Base-by-base conservation (phyloP, 2,113 vertebrate species). In the Syrrhaptes paradoxus region DNA sequence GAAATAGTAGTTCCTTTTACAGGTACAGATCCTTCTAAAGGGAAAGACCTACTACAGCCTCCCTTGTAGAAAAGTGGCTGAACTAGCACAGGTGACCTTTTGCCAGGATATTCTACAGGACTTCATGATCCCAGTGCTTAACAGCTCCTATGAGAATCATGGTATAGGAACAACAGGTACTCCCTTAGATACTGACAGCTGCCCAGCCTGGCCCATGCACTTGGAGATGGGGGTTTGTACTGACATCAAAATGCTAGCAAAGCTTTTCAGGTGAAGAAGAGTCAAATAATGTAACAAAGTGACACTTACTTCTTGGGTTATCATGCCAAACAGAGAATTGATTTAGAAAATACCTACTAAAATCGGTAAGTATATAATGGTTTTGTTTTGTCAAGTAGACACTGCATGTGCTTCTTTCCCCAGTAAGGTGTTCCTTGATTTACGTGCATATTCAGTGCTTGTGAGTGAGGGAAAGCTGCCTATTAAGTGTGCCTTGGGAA, bases 111-210 rank as follows among this genome's bases (percentile, higher is more conserved):
- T 6, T 1, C 75, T 18, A 8, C 31, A 72, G 19, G 17, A 46
- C 22, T 38, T 11, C 28, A 29, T 38, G 28, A 54, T n/a, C 32
- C 62, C 31, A 6, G 73, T n/a, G 10, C 31, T 24, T 62, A 31
- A 19, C 10, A 0, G 0, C 18, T 59, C 41, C 26, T 59, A 15
- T 19, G 22, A n/a, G 25, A 43, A 48, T 32, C 9, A 16, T 0
- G 1, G 17, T 19, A 17, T 3, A 68, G 43, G 55, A 89, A 34
- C 32, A 67, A 34, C 17, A 70, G 8, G 24, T 46, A 28, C 17
- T 75, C 18, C 16, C 17, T 38, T 25, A 79, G 20, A 51, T 48
- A 29, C 7, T 29, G 20, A 31, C 19, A 51, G 3, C 8, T 75
- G 49, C 10, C 32, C 55, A 68, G 9, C 32, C 24, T 63, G 45